Evolutionary conservation across 2,888 invertebrate genomes (phyloP).

Genomic region (Nomada lathburiana): DNA sequence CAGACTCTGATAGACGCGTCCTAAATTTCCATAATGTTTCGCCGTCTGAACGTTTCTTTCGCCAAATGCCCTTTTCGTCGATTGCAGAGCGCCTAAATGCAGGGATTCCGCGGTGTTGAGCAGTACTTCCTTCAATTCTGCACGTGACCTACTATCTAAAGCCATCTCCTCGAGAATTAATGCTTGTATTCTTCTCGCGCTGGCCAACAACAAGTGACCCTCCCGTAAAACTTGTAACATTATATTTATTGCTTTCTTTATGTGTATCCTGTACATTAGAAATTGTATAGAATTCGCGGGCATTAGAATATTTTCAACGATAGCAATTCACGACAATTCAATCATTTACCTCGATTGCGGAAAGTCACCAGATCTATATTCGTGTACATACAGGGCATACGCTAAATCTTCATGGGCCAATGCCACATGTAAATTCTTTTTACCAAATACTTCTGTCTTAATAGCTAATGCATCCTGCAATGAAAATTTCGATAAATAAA

Average conservation of each 20-base stretch:
- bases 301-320: neutral
- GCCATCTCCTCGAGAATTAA: conserved; percentile 97
- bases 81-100: conserved; percentile 92
- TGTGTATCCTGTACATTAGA: conserved; percentile 88
- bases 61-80: conserved; percentile 94
- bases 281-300: conserved; percentile 27
- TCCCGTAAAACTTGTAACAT: conserved; percentile 92
- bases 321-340: neutral
- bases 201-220: conserved; percentile 94
- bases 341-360: conserved; percentile 88
- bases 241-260: conserved; percentile 92
- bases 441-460: conserved; percentile 91
- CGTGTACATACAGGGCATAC: conserved; percentile 96
- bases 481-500: conserved; percentile 29
- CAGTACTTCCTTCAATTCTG: conserved; percentile 86
- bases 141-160: conserved; percentile 89
- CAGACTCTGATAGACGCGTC: conserved; percentile 97
- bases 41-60: conserved; percentile 98
- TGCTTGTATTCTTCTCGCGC: conserved; percentile 96
- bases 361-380: conserved; percentile 95
- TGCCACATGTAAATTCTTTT: conserved; percentile 94
- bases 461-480: conserved; percentile 89
- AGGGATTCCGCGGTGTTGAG: conserved; percentile 92
- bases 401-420: conserved; percentile 96
- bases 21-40: conserved; percentile 97